Percentiles rank a stretch among this genome's conserved stretches.
Evolutionary conservation across 2,113 vertebrate genomes (phyloP).

Genomic region (Mormyrus lacerda): DNA sequence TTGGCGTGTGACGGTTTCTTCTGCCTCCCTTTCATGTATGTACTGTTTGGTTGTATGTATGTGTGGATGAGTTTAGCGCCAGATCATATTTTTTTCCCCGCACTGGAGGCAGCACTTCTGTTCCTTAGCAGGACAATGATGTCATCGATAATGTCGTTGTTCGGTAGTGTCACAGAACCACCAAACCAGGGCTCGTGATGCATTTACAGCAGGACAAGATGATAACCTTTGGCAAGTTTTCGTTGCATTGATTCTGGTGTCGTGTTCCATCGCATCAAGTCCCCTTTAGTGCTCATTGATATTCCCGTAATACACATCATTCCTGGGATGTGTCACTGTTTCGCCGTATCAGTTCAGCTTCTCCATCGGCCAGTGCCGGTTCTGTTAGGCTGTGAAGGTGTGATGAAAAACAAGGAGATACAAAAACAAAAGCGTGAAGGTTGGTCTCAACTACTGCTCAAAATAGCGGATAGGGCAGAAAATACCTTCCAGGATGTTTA

Average conservation of each 20-base stretch:
- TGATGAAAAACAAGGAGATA: background rate
- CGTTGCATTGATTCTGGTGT: background rate
- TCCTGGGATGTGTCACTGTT: background rate
- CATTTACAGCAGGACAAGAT: background rate
- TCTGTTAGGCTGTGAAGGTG: background rate
- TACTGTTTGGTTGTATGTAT: background rate
- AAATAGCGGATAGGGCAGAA: background rate
- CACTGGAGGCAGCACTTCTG: background rate
- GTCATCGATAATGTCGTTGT: background rate
- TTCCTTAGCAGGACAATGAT: background rate
- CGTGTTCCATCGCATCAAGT: background rate
- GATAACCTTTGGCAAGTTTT: background rate
- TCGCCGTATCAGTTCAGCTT: background rate
- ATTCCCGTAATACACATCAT: background rate
- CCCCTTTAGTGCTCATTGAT: background rate
- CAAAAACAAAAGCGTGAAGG: background rate
- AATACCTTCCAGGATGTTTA: background rate
- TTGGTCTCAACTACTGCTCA: background rate
- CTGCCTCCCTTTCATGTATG: background rate
- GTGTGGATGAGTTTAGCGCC: background rate
- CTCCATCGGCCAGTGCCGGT: background rate
- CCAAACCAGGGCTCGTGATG: background rate
- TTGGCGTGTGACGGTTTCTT: background rate
- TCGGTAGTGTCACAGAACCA: background rate
- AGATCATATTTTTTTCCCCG: background rate